A percentile compares a stretch with the other conserved stretches of the same genome.
Conservation (phyloP, 2,113 vertebrate genomes). For the Mellivora capensis region DNA sequence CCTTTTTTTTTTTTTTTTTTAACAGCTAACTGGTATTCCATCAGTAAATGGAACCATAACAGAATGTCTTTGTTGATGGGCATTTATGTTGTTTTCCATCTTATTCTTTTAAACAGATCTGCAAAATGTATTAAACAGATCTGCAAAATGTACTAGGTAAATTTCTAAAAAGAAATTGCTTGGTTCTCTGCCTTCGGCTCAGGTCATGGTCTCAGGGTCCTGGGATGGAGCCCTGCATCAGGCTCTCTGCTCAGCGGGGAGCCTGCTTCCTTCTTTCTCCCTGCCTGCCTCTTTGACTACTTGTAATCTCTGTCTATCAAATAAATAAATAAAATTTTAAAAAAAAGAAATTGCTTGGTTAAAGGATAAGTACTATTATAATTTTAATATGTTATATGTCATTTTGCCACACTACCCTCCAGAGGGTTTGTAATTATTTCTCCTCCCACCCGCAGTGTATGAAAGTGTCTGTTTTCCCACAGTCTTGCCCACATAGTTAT, state of each 20-base stretch:
- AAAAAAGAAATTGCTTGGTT: not conserved
- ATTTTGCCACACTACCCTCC: constrained; percentile 5
- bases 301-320: no score
- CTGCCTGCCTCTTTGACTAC: no score
- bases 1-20: not conserved
- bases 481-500: not conserved
- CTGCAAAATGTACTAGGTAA: not conserved
- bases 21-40: not conserved
- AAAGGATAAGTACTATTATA: not conserved
- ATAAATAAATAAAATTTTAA: no score
- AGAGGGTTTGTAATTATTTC: not conserved
- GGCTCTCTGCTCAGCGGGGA: no score
- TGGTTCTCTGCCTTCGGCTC: no score
- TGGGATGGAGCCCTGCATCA: no score
- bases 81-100: not conserved
- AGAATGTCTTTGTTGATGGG: not conserved
- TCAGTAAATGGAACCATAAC: not conserved
- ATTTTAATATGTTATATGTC: not conserved
- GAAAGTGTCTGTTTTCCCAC: not conserved
- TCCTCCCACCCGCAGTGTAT: not conserved
- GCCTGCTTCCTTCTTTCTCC: no score
- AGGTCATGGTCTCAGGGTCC: no score
- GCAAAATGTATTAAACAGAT: not conserved
- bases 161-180: not conserved
- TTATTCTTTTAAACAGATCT: not conserved